Evolutionary conservation across 2,113 vertebrate genomes (phyloP), one percentile per base, ranked within the genome.

Genomic region (Cranoglanis bouderius): DNA sequence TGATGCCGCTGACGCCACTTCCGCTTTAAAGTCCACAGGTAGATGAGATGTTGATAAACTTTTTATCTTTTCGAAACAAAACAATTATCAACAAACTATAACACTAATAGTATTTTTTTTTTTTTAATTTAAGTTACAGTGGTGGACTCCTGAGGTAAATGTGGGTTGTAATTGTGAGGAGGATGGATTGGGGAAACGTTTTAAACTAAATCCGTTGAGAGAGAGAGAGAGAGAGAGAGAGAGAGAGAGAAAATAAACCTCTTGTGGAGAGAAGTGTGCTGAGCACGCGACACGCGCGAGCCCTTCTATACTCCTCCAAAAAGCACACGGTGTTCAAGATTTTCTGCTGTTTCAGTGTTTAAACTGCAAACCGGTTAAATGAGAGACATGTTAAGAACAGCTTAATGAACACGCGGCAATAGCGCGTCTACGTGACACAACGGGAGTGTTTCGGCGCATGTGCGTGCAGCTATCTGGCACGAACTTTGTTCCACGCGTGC

Each of bases 211-310:
- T 40, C 32, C 21, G 19, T 9, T 53, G 10, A 53, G 12, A 13
- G 21, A 24, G 14, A 26, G 49, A 43, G 40, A 43, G 40, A 43
- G 40, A 49, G 26, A 51, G 21, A 24, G 14, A 26, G 49, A 26
- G 3, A 16, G 51, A 16, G 3, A 26, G 24, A 26, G 16, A 26
- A 53, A 46, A 51, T 18, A 53, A 65, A 12, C 2, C 26, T 0
- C 24, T 40, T 1, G 35, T 83, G 82, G 12, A 40, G 35, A 83
- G 32, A 43, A 40, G 57, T 26, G 55, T 43, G 81, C 12, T 19
- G 53, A 38, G 81, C 81, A 83, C 81, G 55, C 51, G 81, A 40
- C 81, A 57, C 19, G 81, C 35, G 16, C 55, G 80, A 53, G 80
- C 35, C 21, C 21, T 9, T 13, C 51, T 51, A 2, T 13, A 2